A percentile compares a stretch with the other conserved stretches of the same genome.
Evolutionary conservation across 2,888 invertebrate genomes (phyloP).

Genomic region (Meloe dianella): DNA sequence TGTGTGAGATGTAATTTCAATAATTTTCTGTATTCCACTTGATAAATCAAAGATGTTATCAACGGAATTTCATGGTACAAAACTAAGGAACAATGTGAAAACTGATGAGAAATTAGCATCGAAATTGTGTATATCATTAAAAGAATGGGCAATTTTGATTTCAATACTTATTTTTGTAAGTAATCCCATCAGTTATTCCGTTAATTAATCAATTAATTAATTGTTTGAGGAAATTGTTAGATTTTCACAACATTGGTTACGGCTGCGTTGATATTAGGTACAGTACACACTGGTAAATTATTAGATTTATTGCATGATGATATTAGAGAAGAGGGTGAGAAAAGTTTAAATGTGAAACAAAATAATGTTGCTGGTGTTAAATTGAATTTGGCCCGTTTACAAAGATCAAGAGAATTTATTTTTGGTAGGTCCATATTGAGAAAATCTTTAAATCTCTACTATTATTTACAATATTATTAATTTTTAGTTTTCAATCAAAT

Average conservation of each 20-base stretch:
- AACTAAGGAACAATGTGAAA: neutral
- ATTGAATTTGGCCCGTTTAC: constrained; percentile 40
- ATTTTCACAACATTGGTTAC: constrained; percentile 47
- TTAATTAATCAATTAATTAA: neutral
- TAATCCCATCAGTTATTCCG: constrained; percentile 29
- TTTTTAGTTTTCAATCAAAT: constrained; percentile 45
- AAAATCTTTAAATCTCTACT: constrained; percentile 2
- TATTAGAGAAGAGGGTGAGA: constrained; percentile 46
- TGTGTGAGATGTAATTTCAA: neutral
- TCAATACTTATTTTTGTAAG: constrained; percentile 48
- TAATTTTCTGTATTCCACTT: neutral
- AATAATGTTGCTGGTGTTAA: constrained; percentile 29
- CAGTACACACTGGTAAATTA: constrained; percentile 49
- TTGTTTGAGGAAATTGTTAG: constrained; percentile 34
- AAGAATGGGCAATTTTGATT: constrained; percentile 46
- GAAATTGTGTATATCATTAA: constrained; percentile 38
- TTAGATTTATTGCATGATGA: constrained; percentile 48
- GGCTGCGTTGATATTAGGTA: constrained; percentile 47
- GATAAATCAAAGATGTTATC: neutral
- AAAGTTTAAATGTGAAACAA: constrained; percentile 16
- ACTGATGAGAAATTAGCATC: neutral
- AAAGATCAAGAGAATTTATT: constrained; percentile 41
- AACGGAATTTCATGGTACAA: neutral
- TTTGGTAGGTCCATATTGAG: constrained; percentile 36
- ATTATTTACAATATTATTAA: neutral